phyloP scores from a whole-genome alignment of 1,140 invertebrate genomes.

The Macrocentrus cingulum region DNA sequence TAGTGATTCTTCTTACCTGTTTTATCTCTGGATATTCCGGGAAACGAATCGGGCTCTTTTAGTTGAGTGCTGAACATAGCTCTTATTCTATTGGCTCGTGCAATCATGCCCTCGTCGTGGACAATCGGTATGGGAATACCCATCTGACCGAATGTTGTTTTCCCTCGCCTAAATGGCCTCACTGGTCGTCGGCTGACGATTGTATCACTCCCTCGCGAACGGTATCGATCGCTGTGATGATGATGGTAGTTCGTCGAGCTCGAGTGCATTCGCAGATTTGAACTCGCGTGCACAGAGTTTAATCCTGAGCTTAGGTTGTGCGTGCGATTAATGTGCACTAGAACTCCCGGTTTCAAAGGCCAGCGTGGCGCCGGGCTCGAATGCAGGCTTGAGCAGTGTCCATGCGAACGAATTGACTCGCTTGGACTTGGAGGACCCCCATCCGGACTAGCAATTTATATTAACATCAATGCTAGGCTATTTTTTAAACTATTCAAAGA shows the following conservation, averaged over 20 bases:
- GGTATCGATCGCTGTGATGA: conserved; percentile 28
- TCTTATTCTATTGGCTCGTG: conserved; percentile 52
- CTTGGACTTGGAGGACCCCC: conserved; percentile 52
- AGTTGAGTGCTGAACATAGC: conserved; percentile 52
- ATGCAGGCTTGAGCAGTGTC: conserved; percentile 40
- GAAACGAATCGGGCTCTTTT: conserved; percentile 49
- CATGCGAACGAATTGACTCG: conserved; percentile 45
- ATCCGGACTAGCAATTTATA: conserved; percentile 43
- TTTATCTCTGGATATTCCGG: conserved; percentile 55
- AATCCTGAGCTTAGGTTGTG: conserved; percentile 61
- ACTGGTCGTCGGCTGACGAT: conserved; percentile 27
- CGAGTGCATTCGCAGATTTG: conserved; percentile 27
- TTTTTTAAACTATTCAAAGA: conserved; percentile 12
- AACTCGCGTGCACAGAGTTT: conserved; percentile 28
- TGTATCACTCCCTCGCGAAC: conserved; percentile 20
- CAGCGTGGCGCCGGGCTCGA: conserved; percentile 74
- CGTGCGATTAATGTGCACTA: conserved; percentile 81
- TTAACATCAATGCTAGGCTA: not conserved
- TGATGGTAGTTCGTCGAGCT: conserved; percentile 14
- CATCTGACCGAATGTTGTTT: conserved; percentile 16
- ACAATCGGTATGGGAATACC: conserved; percentile 28
- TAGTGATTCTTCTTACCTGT: conserved; percentile 46
- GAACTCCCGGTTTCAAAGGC: conserved; percentile 84
- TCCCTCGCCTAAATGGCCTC: conserved; percentile 31
- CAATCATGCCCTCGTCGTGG: conserved; percentile 52